These are phyloP conservation scores for Nothoprocta pentlandii DNA, from an alignment of 2,113 vertebrate genomes.

Conservation along the genomic window DNA sequence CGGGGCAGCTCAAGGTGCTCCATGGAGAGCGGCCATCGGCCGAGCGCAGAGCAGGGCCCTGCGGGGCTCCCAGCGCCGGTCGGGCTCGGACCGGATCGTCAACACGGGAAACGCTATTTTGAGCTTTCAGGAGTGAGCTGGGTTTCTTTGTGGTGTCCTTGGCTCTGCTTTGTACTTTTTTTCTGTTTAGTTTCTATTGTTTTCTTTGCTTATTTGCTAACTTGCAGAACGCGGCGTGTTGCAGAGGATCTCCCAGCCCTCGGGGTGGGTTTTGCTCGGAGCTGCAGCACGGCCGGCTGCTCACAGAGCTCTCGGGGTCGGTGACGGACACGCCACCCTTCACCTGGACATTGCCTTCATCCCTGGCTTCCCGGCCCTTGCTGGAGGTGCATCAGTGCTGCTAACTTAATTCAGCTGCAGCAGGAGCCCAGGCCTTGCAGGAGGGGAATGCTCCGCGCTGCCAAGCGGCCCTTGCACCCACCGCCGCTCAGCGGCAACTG, in stretches of 20 bases:
- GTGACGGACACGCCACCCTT: background rate
- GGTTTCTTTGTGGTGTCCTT: conserved; percentile 15
- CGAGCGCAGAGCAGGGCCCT: background rate
- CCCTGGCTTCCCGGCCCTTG: background rate
- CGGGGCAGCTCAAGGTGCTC: background rate
- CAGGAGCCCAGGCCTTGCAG: accelerated
- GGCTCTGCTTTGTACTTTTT: background rate
- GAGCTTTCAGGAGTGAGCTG: background rate
- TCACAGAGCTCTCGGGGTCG: accelerated
- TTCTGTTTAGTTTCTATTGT: conserved; percentile 54
- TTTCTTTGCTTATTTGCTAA: conserved; percentile 40
- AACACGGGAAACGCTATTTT: background rate
- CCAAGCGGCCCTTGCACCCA: no score
- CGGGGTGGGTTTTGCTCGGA: background rate
- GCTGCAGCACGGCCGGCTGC: background rate
- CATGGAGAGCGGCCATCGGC: background rate
- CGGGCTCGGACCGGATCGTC: background rate
- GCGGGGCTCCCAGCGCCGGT: background rate
- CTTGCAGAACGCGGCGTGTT: conserved; percentile 18
- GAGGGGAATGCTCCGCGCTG: accelerated
- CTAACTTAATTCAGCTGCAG: background rate
- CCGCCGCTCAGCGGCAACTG: background rate
- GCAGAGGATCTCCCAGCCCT: conserved; percentile 46
- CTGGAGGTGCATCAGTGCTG: accelerated
- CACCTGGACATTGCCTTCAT: background rate